Conservation (phyloP, 2,797 vertebrate species). For the Mormyrus hasselquistii region DNA sequence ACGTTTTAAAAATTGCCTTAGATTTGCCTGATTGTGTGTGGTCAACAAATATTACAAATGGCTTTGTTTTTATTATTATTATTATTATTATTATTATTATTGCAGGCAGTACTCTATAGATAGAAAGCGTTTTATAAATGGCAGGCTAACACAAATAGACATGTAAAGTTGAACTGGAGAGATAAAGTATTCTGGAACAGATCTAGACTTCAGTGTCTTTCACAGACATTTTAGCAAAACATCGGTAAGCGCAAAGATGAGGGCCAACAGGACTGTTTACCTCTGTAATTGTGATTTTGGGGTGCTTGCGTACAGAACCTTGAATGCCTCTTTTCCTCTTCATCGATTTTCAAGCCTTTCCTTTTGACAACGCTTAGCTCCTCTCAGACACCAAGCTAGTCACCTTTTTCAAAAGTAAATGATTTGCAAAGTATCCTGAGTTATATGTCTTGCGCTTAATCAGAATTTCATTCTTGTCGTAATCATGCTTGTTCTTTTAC, state of each 20-base stretch:
- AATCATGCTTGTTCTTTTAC: background rate
- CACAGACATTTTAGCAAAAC: background rate
- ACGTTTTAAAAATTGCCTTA: background rate
- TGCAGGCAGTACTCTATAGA: background rate
- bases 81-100: background rate
- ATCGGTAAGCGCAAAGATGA: background rate
- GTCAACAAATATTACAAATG: background rate
- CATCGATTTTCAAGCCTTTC: background rate
- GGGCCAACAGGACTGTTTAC: constrained; percentile 27
- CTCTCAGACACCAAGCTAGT: background rate
- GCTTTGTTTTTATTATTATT: background rate
- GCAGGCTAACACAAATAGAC: background rate
- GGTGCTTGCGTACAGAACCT: constrained; percentile 36
- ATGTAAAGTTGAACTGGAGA: background rate
- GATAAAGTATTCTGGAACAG: background rate
- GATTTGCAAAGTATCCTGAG: background rate
- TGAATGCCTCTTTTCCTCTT: constrained; percentile 25
- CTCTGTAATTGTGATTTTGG: constrained; percentile 39
- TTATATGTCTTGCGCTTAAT: background rate
- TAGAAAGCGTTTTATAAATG: background rate
- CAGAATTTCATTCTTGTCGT: background rate
- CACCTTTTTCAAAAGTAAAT: background rate
- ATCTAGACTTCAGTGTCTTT: background rate
- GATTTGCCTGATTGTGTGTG: background rate
- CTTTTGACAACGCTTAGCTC: background rate